Evolutionary conservation across 2,888 invertebrate genomes (phyloP).

Genomic region (Drosophila borborema): DNA sequence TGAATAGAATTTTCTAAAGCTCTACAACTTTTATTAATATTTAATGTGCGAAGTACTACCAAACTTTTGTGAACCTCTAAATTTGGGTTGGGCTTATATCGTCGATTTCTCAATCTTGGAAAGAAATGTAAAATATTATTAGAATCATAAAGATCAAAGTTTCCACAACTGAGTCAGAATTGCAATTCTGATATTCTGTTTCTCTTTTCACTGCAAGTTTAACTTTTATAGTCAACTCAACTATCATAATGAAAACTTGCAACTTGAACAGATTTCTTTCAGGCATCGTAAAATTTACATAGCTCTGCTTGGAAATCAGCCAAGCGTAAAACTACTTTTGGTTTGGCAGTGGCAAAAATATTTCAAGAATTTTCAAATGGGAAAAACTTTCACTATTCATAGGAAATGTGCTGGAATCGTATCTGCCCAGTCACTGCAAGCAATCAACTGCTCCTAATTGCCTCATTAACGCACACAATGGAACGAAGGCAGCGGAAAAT

Average conservation of each 20-base stretch:
- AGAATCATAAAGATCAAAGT: background rate
- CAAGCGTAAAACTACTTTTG: slow-evolving; percentile 30
- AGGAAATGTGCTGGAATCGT: slow-evolving; percentile 6
- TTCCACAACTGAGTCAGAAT: background rate
- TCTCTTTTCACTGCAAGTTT: background rate
- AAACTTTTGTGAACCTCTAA: background rate
- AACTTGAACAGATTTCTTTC: slow-evolving; percentile 6
- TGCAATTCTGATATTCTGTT: background rate
- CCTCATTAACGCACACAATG: slow-evolving; percentile 50
- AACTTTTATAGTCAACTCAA: background rate
- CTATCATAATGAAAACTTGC: slow-evolving; percentile 17
- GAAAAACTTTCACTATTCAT: slow-evolving; percentile 36
- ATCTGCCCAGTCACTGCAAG: slow-evolving; percentile 40
- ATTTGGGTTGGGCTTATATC: background rate
- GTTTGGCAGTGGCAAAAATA: slow-evolving; percentile 2
- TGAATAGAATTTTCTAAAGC: background rate
- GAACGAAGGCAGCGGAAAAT: slow-evolving; percentile 7
- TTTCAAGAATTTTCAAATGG: slow-evolving; percentile 8
- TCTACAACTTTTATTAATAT: background rate
- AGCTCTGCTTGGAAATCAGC: slow-evolving; percentile 13
- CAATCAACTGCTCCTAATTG: slow-evolving; percentile 62
- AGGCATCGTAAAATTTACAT: slow-evolving; percentile 20
- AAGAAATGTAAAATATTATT: background rate
- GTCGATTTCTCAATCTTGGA: background rate
- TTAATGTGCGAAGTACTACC: background rate